Conservation (phyloP, 2,113 vertebrate genomes). For the Parotia lawesii region DNA sequence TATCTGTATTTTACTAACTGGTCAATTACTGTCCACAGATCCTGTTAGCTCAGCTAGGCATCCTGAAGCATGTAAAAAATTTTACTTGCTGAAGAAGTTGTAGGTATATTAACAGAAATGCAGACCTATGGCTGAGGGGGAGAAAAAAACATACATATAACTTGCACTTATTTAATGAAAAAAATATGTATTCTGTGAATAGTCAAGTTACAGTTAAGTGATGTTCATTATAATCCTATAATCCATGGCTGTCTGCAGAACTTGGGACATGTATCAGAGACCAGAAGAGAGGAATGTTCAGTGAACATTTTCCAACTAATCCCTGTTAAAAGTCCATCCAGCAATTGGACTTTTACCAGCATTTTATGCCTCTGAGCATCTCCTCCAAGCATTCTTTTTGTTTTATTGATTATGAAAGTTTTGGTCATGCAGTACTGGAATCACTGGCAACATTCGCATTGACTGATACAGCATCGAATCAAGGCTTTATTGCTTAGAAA, state of each 20-base stretch:
- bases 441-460: not conserved
- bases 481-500: not conserved
- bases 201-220: not conserved
- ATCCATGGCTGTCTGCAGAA: not conserved
- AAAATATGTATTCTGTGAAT: not conserved
- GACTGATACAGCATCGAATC: not conserved
- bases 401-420: not conserved
- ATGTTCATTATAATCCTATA: not conserved
- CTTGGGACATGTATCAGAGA: not conserved
- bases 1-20: not conserved
- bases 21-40: not conserved
- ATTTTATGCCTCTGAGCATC: not conserved
- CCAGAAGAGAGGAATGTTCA: not conserved
- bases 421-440: not conserved
- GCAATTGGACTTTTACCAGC: not conserved
- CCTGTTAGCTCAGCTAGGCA: not conserved
- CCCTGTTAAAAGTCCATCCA: not conserved
- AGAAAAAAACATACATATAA: not conserved
- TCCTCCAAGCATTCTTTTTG: not conserved
- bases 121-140: fast-evolving
- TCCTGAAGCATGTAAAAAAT: not conserved
- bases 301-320: not conserved
- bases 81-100: not conserved
- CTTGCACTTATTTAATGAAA: not conserved
- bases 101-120: not conserved